These are phyloP conservation scores for Pachyseris speciosa DNA, from an alignment of 64 coral and sea anemone genomes.

Conservation along the genomic window DNA sequence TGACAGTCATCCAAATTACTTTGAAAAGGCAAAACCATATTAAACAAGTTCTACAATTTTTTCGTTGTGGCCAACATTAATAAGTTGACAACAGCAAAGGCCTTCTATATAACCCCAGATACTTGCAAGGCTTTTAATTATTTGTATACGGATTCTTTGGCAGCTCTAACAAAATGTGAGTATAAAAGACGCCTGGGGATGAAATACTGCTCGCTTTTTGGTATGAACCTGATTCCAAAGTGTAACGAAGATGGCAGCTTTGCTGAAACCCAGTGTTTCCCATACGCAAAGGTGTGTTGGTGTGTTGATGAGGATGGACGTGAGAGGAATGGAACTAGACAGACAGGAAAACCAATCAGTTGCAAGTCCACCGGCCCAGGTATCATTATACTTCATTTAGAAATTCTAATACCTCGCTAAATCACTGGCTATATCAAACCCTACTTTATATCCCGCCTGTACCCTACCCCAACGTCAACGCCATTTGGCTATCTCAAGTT, in stretches of 20 bases:
- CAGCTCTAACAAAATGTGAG: slow-evolving; percentile 16
- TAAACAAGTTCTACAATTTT: too few relatives aligned
- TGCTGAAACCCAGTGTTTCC: slow-evolving; percentile 41
- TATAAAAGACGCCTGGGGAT: neutral
- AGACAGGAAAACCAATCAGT: slow-evolving; percentile 21
- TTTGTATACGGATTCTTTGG: too few relatives aligned
- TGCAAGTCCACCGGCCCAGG: slow-evolving; percentile 17
- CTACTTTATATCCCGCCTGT: too few relatives aligned
- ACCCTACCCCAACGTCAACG: too few relatives aligned
- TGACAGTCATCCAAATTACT: too few relatives aligned
- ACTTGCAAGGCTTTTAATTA: too few relatives aligned
- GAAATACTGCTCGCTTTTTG: neutral
- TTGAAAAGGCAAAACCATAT: too few relatives aligned
- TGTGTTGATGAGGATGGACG: slow-evolving; percentile 46
- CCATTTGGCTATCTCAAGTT: too few relatives aligned
- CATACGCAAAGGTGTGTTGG: slow-evolving; percentile 22
- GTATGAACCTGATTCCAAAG: slow-evolving; percentile 1
- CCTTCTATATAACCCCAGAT: too few relatives aligned
- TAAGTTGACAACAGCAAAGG: too few relatives aligned
- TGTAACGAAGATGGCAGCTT: slow-evolving; percentile 43
- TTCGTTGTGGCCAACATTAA: too few relatives aligned
- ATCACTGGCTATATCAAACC: too few relatives aligned
- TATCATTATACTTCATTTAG: neutral
- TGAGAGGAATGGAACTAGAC: slow-evolving; percentile 47
- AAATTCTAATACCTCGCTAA: neutral